Evolutionary conservation across 2,888 invertebrate species (phyloP).

Genomic region (Erynnis tages): DNA sequence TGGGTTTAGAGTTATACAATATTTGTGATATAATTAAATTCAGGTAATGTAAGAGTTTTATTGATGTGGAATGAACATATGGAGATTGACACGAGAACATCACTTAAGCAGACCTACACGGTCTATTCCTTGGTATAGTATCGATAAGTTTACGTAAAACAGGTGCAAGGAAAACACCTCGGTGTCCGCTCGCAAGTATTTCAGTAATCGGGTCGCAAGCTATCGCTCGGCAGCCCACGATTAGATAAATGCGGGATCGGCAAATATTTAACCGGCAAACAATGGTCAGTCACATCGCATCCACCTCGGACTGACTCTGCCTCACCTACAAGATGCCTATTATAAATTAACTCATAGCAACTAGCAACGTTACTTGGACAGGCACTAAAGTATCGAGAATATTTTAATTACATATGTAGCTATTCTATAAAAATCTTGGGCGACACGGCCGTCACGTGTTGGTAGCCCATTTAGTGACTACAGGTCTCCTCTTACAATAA

Average conservation of each 20-base stretch:
- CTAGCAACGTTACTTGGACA: neutral
- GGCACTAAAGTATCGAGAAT: no score
- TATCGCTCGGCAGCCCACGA: conserved; percentile 70
- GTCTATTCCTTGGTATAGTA: neutral
- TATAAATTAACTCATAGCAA: neutral
- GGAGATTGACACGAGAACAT: no score
- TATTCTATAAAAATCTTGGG: no score
- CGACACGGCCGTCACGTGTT: no score
- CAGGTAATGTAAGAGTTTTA: no score
- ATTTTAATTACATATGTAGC: no score
- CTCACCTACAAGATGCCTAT: neutral
- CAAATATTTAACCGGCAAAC: conserved; percentile 73
- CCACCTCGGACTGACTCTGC: conserved; percentile 30
- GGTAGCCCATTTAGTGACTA: no score
- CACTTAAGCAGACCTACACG: no score
- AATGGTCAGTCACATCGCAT: conserved; percentile 47
- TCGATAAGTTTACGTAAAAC: conserved; percentile 42
- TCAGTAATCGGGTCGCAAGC: conserved; percentile 75
- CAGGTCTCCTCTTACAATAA: no score
- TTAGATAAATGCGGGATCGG: conserved; percentile 68
- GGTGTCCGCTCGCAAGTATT: conserved; percentile 51
- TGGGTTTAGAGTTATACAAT: no score
- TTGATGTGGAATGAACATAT: no score
- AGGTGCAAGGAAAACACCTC: conserved; percentile 64
- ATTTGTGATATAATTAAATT: no score